Percentiles rank a stretch among this genome's conserved stretches.
Conservation (phyloP, 2,113 vertebrate genomes). For the Etheostoma cragini region DNA sequence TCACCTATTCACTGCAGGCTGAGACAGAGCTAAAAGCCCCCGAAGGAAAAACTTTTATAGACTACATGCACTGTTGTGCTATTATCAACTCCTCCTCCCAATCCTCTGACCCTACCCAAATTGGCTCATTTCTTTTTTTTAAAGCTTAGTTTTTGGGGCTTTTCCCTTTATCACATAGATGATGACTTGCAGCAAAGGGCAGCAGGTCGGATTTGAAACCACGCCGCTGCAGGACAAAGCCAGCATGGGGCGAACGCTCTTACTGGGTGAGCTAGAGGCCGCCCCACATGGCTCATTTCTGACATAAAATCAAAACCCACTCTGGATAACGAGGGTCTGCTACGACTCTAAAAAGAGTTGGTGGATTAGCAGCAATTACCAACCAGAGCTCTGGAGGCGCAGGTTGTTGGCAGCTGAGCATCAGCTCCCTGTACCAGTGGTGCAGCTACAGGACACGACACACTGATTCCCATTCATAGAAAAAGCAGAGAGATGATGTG, state of each 20-base stretch:
- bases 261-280: too few relatives aligned
- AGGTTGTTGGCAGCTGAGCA: conserved; percentile 33
- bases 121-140: too few relatives aligned
- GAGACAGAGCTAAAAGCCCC: conserved; percentile 49
- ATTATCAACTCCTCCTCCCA: conserved; percentile 38
- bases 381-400: conserved; percentile 31
- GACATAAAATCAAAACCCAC: conserved; percentile 56
- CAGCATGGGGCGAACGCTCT: too few relatives aligned
- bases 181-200: too few relatives aligned
- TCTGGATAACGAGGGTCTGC: conserved; percentile 38
- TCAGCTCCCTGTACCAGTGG: conserved; percentile 11
- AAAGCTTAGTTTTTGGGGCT: too few relatives aligned
- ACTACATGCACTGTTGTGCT: conserved; percentile 29
- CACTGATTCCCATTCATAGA: conserved; percentile 16
- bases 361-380: conserved; percentile 46
- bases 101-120: conserved; percentile 17
- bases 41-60: conserved; percentile 46
- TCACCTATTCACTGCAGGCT: conserved; percentile 26
- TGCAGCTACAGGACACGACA: conserved; percentile 38
- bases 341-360: conserved; percentile 31
- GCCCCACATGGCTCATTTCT: conserved; percentile 16
- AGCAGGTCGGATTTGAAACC: too few relatives aligned
- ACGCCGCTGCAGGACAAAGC: too few relatives aligned
- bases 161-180: too few relatives aligned
- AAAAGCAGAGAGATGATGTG: conserved; percentile 7